Conservation (phyloP, 1,140 invertebrate genomes). For the Coenobita brevimanus region DNA sequence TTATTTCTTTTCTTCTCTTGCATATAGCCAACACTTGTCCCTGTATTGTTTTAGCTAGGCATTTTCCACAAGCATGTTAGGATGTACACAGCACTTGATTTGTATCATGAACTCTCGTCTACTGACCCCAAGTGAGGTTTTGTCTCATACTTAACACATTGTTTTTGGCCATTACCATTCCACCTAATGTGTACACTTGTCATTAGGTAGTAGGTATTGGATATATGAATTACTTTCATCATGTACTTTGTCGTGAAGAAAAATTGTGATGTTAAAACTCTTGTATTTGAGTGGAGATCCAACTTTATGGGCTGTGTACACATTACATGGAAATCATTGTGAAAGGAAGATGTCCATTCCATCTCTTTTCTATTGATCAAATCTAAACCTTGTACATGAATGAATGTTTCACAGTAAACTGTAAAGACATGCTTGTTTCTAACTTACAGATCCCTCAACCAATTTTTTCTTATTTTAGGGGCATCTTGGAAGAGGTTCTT, state of each 20-base stretch:
- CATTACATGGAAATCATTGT: constrained; percentile 38
- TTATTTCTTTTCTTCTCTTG: constrained; percentile 22
- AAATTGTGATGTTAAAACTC: neutral
- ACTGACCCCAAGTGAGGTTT: constrained; percentile 36
- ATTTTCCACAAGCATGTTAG: constrained; percentile 62
- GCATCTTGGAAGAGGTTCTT: too few relatives aligned
- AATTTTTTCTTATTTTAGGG: too few relatives aligned
- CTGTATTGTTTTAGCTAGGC: constrained; percentile 56
- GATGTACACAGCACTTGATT: constrained; percentile 60
- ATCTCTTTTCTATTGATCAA: constrained; percentile 66
- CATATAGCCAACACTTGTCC: constrained; percentile 40
- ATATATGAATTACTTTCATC: neutral
- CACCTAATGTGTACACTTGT: constrained; percentile 52
- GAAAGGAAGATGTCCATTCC: constrained; percentile 63
- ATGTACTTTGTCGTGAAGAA: too few relatives aligned
- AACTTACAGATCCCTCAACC: too few relatives aligned
- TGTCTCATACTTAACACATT: constrained; percentile 41
- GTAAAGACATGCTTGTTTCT: constrained; percentile 30
- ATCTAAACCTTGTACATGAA: constrained; percentile 61
- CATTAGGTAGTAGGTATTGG: neutral
- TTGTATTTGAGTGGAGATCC: neutral
- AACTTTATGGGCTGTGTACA: constrained; percentile 40
- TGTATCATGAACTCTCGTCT: constrained; percentile 37
- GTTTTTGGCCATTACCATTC: constrained; percentile 22
- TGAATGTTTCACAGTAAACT: constrained; percentile 67